Evolutionary conservation across 2,888 invertebrate genomes (phyloP), one percentile per base, ranked within the genome.

Genomic region (Cacoxenus indagator): DNA sequence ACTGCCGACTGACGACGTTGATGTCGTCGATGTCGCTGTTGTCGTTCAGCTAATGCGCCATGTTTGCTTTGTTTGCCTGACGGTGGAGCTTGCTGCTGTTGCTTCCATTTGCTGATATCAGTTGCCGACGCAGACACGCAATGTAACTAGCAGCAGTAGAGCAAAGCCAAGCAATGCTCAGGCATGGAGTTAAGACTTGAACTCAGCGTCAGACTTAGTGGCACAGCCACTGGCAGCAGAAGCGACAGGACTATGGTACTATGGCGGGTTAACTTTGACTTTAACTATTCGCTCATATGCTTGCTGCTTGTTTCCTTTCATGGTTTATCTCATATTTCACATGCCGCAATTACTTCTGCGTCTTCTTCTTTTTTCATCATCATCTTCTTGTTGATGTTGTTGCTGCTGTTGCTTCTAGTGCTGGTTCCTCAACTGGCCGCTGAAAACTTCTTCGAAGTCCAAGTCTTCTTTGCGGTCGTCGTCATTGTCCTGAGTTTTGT

Each of bases 271-370:
- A n/a, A n/a, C n/a, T n/a, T 31, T 37, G 59, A 8, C 22, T 26
- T 31, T 31, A 59, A 19, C 37, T 59, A 29, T 31, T 59, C n/a
- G 45, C n/a, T 59, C 22, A n/a, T 17, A 5, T 6, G 51, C 19
- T 59, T 26, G 55, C 26, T 55, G 17, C 3, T 6, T 59, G 27
- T 24, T 57, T 24, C 57, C 66, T 66, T 66, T 43, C 46, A 57
- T 57, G 57, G 66, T 84, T 80, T 80, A 80, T 80, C 80, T 80
- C 83, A 80, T 80, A 80, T 84, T 80, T 80, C 80, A 80, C 80
- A 80, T 80, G 80, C 80, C 80, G 80, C 80, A 80, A 80, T 80
- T 80, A 80, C 80, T 80, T 83, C 82, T 74, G 76, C 77, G 74
- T 75, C 79, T 78, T 74, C 81, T 84, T 78, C 78, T 83, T 81